Base-by-base conservation (phyloP, 2,888 invertebrate genomes). In the Mimumesa dahlbomi region DNA sequence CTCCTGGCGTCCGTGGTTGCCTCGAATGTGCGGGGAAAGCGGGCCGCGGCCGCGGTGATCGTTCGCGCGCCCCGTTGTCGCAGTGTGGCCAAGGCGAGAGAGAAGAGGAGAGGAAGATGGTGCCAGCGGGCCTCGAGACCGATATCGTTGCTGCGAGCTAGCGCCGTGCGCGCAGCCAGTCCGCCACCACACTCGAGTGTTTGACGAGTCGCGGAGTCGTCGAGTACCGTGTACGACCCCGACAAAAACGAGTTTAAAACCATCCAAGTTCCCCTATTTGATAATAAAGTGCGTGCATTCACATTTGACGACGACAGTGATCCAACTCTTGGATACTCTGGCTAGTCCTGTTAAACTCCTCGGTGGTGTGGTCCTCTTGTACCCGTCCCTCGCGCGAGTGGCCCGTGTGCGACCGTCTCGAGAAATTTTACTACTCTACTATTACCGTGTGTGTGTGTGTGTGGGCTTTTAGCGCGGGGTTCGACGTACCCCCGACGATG, bases 401-500 rank as follows among this genome's bases (percentile, higher is more conserved):
- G 61, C 59, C 67, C 50, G 70, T 66, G 71, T 56, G 29, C 50
- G 38, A 62, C 64, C 63, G 68, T 67, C 63, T 19, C 45, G 64
- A 69, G 43, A 56, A 62, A 72, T 57, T 67, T 62, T 50, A 54
- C 66, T 50, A n/a, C n/a, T n/a, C n/a, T n/a, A n/a, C n/a, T n/a
- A n/a, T n/a, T n/a, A n/a, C n/a, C n/a, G n/a, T n/a, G n/a, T n/a
- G n/a, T n/a, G n/a, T n/a, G 65, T 74, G 74, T 66, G 71, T 71
- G 71, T 58, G 68, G 76, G 70, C 70, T 73, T n/a, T 63, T 66
- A 67, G 70, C 68, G 68, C 71, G 79, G 79, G 76, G 76, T 79
- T 79, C 74, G 77, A 79, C 77, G 77, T 79, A 77, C 76, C 81
- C 77, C 73, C 93, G 93, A 93, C 93, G 92, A 94, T 94, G 94